Evolutionary conservation across 2,113 vertebrate species (phyloP).

Genomic region (Prunella fulvescens): DNA sequence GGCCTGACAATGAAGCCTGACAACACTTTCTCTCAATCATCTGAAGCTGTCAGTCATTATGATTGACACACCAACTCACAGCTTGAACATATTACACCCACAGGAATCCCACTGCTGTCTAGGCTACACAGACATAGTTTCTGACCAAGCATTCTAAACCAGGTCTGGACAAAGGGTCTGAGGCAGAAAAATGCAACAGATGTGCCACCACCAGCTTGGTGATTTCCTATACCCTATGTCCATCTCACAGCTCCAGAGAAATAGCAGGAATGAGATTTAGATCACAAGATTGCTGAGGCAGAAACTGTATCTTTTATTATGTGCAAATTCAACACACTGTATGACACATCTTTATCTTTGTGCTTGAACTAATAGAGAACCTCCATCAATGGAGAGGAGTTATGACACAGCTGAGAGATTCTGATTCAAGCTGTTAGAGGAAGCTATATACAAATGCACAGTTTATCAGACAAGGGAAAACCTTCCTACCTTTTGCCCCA

Average conservation of each 20-base stretch:
- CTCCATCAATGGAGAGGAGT: not conserved
- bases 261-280: not conserved
- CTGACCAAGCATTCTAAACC: not conserved
- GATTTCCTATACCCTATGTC: not conserved
- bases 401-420: not conserved
- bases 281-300: not conserved
- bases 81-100: not conserved
- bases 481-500: not conserved
- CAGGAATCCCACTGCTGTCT: not conserved
- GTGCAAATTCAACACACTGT: not conserved
- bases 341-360: not conserved
- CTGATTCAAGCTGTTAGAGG: not conserved
- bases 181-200: not conserved
- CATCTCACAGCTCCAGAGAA: not conserved
- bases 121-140: not conserved
- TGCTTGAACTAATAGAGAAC: not conserved
- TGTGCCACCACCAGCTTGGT: not conserved
- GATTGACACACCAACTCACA: constrained; percentile 4
- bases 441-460: not conserved
- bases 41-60: constrained; percentile 3
- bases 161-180: not conserved
- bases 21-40: constrained; percentile 30
- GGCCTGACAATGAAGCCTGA: constrained; percentile 8
- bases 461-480: not conserved
- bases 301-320: not conserved